phyloP scores from a whole-genome alignment of 2,888 invertebrate genomes.

The Lordiphosa fenestrarum region DNA sequence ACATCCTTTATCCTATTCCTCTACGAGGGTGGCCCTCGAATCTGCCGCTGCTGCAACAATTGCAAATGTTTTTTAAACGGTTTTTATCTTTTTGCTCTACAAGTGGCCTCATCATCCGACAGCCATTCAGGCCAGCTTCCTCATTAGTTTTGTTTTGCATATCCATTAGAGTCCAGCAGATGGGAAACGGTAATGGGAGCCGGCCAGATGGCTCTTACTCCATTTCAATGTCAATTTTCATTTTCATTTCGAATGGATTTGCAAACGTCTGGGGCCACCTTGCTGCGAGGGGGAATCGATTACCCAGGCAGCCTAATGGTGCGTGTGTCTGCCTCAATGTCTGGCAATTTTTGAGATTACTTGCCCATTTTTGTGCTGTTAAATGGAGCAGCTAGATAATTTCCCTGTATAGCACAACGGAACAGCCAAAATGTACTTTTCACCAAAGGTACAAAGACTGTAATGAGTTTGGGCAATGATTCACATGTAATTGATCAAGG shows the following conservation, averaged over 20 bases:
- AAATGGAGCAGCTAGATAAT: no score
- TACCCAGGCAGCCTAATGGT: constrained; percentile 37
- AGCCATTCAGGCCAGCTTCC: constrained; percentile 37
- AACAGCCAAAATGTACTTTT: no score
- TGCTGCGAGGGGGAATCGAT: constrained; percentile 14
- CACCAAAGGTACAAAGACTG: no score
- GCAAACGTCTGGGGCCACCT: constrained; percentile 31
- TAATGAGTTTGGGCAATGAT: no score
- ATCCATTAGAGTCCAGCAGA: constrained; percentile 29
- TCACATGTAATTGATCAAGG: no score
- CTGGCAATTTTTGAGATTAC: constrained; percentile 49
- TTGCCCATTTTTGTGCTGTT: no score
- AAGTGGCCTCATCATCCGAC: constrained; percentile 48
- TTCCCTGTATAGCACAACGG: no score
- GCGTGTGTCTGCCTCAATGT: constrained; percentile 45
- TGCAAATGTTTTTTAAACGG: constrained; percentile 59
- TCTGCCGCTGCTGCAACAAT: constrained; percentile 26
- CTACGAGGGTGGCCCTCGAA: constrained; percentile 58
- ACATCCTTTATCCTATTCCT: constrained; percentile 51
- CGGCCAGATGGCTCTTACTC: constrained; percentile 20
- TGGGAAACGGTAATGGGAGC: neutral
- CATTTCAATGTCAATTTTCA: constrained; percentile 68
- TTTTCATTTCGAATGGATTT: constrained; percentile 35
- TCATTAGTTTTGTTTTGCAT: constrained; percentile 42
- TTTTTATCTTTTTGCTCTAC: constrained; percentile 48